phyloP scores from a whole-genome alignment of 2,113 vertebrate genomes.

The Ovis canadensis region DNA sequence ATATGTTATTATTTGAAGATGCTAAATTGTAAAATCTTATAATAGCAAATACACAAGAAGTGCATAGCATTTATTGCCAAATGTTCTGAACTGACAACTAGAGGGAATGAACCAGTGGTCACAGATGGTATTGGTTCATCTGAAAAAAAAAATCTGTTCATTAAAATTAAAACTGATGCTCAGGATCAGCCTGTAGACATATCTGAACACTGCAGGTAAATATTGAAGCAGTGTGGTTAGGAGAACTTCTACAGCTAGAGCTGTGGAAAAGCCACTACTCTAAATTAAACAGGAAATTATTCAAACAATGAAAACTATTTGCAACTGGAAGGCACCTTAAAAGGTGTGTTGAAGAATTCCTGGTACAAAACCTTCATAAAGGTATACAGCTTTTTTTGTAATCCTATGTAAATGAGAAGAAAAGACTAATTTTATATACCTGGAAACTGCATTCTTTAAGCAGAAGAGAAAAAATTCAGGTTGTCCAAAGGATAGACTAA shows the following conservation, averaged over 20 bases:
- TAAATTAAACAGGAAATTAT: conserved; percentile 5
- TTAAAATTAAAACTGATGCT: not conserved
- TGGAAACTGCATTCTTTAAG: not conserved
- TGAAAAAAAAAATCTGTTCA: conserved; percentile 3
- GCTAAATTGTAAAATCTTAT: not conserved
- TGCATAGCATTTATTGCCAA: not conserved
- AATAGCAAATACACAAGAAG: not conserved
- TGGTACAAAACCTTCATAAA: not conserved
- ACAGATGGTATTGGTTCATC: not conserved
- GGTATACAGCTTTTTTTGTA: not conserved
- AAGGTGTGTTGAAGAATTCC: not conserved
- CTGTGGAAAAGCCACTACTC: not conserved
- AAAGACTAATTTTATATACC: not conserved
- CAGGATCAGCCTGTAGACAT: not conserved
- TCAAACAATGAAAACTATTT: conserved; percentile 1
- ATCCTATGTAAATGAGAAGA: not conserved
- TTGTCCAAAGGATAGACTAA: not conserved
- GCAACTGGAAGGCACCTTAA: not conserved
- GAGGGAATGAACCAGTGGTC: not conserved
- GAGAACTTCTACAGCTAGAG: not conserved
- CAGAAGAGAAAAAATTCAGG: not conserved
- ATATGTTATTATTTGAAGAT: not conserved
- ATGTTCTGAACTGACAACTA: not conserved
- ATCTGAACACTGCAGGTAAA: not conserved
- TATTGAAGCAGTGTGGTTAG: not conserved